phyloP scores from a whole-genome alignment of 2,888 invertebrate genomes.

The Drosophila algonquin region DNA sequence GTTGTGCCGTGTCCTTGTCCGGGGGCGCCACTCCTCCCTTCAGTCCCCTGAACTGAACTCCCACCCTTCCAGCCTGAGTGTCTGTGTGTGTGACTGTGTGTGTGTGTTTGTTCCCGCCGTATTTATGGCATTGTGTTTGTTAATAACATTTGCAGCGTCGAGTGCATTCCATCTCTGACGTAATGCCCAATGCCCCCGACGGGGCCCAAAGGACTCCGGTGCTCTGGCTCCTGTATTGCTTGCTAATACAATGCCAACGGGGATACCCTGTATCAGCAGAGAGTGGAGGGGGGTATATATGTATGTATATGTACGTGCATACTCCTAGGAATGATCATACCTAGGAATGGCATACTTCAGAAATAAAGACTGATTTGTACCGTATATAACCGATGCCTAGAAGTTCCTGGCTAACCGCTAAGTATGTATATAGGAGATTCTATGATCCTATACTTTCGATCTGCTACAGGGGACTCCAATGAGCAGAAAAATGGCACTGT shows the following conservation, averaged over 20 bases:
- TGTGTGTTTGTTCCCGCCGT: constrained; percentile 24
- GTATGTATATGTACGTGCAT: no score
- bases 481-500: no score
- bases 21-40: constrained; percentile 1
- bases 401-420: no score
- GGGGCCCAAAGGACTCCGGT: constrained; percentile 1
- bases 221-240: constrained; percentile 15
- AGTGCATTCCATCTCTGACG: constrained; percentile 58
- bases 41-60: no score
- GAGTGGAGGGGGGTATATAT: no score
- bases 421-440: no score
- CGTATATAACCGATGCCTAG: no score
- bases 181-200: constrained; percentile 42
- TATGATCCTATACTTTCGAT: no score
- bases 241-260: constrained; percentile 27
- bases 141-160: constrained; percentile 63
- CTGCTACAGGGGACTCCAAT: no score
- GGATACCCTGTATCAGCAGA: neutral
- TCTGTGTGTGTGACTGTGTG: constrained; percentile 10
- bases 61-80: neutral
- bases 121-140: constrained; percentile 59
- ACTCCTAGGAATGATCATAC: no score
- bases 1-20: constrained; percentile 31
- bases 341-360: no score
- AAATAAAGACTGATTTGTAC: no score